A percentile compares a stretch with the other conserved stretches of the same genome.
Conservation (phyloP, 2,797 vertebrate species). For the Sciurus carolinensis region DNA sequence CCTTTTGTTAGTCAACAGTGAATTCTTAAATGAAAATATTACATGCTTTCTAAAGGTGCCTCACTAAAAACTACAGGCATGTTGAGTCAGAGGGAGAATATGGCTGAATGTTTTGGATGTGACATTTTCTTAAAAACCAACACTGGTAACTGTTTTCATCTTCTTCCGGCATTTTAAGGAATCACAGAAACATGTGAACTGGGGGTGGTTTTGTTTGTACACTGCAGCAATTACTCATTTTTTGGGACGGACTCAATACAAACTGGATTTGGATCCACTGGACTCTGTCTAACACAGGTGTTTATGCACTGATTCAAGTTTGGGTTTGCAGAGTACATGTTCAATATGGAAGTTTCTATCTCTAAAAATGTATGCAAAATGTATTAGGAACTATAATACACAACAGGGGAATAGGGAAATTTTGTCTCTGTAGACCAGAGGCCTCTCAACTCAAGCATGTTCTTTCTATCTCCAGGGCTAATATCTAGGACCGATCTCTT, state of each 20-base stretch:
- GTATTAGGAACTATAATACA: not conserved
- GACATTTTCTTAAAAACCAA: conserved; percentile 82
- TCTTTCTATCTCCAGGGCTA: not conserved
- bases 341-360: not conserved
- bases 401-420: not conserved
- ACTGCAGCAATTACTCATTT: conserved; percentile 75
- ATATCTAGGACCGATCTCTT: not conserved
- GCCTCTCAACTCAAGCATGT: not conserved
- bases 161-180: conserved; percentile 60
- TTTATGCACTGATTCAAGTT: not conserved
- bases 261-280: conserved; percentile 62
- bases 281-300: conserved; percentile 74
- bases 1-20: not conserved
- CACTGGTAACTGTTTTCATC: conserved; percentile 78
- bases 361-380: conserved; percentile 34
- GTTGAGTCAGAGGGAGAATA: conserved; percentile 71
- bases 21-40: not conserved
- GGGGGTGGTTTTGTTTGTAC: conserved; percentile 83
- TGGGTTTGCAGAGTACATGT: conserved; percentile 47
- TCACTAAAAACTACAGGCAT: conserved; percentile 17
- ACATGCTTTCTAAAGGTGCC: conserved; percentile 63
- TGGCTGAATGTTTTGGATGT: conserved; percentile 74
- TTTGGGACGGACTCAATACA: conserved; percentile 7
- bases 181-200: conserved; percentile 76
- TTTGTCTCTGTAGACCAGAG: not conserved